A percentile compares a stretch with the other conserved stretches of the same genome.
phyloP scores from a whole-genome alignment of 2,888 invertebrate species.

The Hipparchia sbordonii region DNA sequence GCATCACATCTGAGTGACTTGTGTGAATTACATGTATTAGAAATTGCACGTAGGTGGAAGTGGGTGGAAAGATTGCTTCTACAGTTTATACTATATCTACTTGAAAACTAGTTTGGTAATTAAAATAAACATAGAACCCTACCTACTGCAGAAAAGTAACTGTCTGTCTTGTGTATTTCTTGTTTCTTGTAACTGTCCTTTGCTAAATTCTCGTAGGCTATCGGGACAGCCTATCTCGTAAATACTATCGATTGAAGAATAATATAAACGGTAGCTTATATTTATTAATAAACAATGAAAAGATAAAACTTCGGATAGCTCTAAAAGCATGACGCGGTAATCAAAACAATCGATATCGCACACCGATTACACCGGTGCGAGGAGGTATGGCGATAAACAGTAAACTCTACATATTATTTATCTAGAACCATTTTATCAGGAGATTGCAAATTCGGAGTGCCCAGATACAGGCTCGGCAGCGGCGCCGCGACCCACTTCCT shows the following conservation, averaged over 20 bases:
- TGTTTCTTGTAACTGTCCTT: too few species aligned
- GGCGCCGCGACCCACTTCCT: conserved; percentile 28
- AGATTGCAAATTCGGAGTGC: conserved; percentile 30
- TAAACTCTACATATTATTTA: too few species aligned
- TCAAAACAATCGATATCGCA: conserved; percentile 19
- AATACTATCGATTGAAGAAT: too few species aligned
- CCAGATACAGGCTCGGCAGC: conserved; percentile 4
- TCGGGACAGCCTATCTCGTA: too few species aligned
- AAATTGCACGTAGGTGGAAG: background rate
- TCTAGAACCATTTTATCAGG: conserved; percentile 3
- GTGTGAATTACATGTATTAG: background rate
- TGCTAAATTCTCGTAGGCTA: too few species aligned
- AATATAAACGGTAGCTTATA: too few species aligned
- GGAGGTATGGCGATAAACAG: too few species aligned
- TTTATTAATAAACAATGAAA: background rate
- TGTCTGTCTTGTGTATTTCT: too few species aligned
- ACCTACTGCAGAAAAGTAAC: too few species aligned
- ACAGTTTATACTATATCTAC: too few species aligned
- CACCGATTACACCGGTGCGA: background rate
- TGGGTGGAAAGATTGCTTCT: background rate
- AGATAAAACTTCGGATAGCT: background rate
- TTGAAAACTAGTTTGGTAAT: background rate
- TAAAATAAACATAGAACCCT: too few species aligned
- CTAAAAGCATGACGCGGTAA: conserved; percentile 7
- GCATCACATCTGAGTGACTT: background rate